Evolutionary conservation across 2,888 invertebrate genomes (phyloP).

Genomic region (Callimorpha dominula): DNA sequence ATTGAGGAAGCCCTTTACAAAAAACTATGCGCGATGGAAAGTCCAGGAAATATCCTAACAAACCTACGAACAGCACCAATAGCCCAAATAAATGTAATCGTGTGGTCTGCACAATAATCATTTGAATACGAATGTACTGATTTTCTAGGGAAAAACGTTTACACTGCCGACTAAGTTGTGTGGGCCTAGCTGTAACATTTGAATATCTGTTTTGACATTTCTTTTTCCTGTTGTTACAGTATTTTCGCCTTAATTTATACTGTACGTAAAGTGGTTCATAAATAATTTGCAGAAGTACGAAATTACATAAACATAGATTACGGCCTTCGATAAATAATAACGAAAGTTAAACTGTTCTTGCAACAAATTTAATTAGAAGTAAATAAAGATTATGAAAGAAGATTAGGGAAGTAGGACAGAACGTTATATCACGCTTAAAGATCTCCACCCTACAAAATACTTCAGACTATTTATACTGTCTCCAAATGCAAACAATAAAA

Average conservation of each 20-base stretch:
- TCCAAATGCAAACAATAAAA: too few relatives aligned
- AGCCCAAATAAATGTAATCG: conserved; percentile 82
- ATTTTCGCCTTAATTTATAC: conserved; percentile 4
- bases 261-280: background rate
- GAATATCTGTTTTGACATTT: conserved; percentile 58
- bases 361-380: too few relatives aligned
- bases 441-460: too few relatives aligned
- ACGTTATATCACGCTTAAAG: too few relatives aligned
- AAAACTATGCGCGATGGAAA: conserved; percentile 51
- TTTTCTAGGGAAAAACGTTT: conserved; percentile 61
- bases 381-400: too few relatives aligned
- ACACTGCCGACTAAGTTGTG: conserved; percentile 43
- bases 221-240: conserved; percentile 30
- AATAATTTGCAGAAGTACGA: background rate
- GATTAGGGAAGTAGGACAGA: too few relatives aligned
- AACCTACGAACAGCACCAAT: conserved; percentile 59
- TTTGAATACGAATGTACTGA: conserved; percentile 85
- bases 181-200: conserved; percentile 43
- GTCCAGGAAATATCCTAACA: conserved; percentile 53
- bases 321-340: too few relatives aligned
- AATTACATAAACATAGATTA: background rate
- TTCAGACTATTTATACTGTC: too few relatives aligned
- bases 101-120: conserved; percentile 81
- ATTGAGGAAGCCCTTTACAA: background rate
- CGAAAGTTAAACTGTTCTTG: too few relatives aligned